Conservation (phyloP, 1,140 invertebrate species). For the Marisa cornuarietis region DNA sequence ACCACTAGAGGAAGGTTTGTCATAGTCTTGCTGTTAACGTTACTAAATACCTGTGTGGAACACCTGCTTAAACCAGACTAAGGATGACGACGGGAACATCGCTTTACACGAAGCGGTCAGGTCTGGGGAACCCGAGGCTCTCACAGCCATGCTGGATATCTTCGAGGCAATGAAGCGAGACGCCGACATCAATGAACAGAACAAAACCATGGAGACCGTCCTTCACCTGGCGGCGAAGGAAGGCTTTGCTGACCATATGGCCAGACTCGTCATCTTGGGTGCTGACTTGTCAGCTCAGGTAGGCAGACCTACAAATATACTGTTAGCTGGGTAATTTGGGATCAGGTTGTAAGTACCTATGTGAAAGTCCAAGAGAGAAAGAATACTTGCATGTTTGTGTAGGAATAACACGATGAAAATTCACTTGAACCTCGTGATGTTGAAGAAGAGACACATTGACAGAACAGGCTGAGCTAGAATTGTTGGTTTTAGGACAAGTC, state of each 20-base stretch:
- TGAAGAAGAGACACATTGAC: too few species aligned
- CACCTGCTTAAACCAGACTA: neutral
- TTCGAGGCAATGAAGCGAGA: constrained; percentile 55
- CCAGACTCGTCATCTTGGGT: constrained; percentile 38
- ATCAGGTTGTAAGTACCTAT: too few species aligned
- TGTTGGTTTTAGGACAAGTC: too few species aligned
- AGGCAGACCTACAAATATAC: neutral
- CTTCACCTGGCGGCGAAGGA: constrained; percentile 50
- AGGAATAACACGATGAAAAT: too few species aligned
- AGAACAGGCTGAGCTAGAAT: too few species aligned
- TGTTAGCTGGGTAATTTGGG: too few species aligned
- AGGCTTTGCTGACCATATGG: constrained; percentile 36
- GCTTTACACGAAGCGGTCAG: constrained; percentile 30
- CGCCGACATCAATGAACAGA: constrained; percentile 53
- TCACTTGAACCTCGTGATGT: neutral
- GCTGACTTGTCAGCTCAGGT: constrained; percentile 38
- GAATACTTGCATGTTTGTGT: too few species aligned
- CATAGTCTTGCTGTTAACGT: too few species aligned
- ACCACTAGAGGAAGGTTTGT: too few species aligned
- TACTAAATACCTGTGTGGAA: too few species aligned
- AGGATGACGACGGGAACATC: constrained; percentile 28
- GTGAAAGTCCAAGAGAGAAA: too few species aligned
- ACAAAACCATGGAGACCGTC: constrained; percentile 40
- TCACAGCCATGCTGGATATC: constrained; percentile 55
- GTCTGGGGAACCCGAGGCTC: constrained; percentile 45